Evolutionary conservation across 2,113 vertebrate genomes (phyloP), one percentile per base, ranked within the genome.

Genomic region (Tachysurus fulvidraco): DNA sequence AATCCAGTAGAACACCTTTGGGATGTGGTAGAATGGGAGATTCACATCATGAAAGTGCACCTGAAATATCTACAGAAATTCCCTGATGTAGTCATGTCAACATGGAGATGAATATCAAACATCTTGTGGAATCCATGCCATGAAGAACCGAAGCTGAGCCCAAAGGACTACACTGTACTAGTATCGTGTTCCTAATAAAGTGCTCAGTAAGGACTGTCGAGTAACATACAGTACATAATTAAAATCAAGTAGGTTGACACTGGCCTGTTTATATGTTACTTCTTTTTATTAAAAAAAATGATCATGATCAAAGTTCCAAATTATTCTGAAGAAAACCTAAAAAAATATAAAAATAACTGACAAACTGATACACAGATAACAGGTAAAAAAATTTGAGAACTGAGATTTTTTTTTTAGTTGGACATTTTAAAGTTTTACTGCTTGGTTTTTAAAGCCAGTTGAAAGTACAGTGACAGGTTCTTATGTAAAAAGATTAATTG

Each of bases 151-250:
- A 50, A 9, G 46, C 46, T 50, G 46, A 50, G 46, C 5, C 5
- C 46, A 50, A 50, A 50, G 8, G 46, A 50, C 0, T 50, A 50
- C 46, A 50, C 46, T 50, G 46, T 50, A 50, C 2, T 50, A 50
- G 46, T 50, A 5, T 50, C 5, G 46, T 50, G 46, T 50, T 50
- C 46, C 46, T 50, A 50, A 50, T 36, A 36, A 50, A 50, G 8
- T 50, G 46, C 46, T 50, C 46, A 50, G 46, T 50, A 9, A 50
- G 46, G 46, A 50, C 46, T 50, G 46, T 9, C 5, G 5, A 50
- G 46, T 50, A 50, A 50, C 50, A 50, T 50, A 74, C 71, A 74
- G 71, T 50, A 74, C 41, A 74, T 74, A 71, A 71, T 44, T 71
- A 71, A 71, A 36, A 71, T 44, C 44, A 50, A 25, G 21, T 50